A percentile compares a stretch with the other conserved stretches of the same genome.
Evolutionary conservation across 2,113 vertebrate genomes (phyloP).

Genomic region (Danionella cerebrum): DNA sequence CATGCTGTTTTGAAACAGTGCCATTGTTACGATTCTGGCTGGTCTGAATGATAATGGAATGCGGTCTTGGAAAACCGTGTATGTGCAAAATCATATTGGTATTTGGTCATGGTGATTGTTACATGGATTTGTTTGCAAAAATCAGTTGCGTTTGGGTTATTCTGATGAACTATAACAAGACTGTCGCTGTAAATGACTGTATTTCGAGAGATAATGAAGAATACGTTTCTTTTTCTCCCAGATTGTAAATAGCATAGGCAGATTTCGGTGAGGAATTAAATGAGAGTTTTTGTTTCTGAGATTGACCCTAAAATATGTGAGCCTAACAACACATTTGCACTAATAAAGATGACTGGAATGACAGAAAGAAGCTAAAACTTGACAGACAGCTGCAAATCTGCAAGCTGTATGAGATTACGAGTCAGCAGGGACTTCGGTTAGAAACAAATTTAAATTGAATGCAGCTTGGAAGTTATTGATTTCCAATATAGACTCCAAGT

Average conservation of each 20-base stretch:
- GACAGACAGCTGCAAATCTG: neutral
- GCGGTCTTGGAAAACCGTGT: neutral
- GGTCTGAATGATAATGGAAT: neutral
- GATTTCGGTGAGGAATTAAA: neutral
- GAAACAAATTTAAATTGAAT: neutral
- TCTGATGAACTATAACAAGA: no score
- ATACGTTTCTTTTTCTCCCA: neutral
- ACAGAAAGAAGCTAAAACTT: neutral
- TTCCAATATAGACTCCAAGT: neutral
- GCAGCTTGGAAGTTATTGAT: neutral
- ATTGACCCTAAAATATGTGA: neutral
- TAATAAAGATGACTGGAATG: neutral
- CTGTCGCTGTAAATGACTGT: neutral
- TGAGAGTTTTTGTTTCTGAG: neutral
- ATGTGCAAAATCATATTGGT: neutral
- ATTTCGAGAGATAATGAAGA: neutral
- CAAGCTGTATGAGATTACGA: neutral
- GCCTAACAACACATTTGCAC: neutral
- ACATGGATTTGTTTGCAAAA: neutral
- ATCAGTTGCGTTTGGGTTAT: neutral
- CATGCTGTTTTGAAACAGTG: neutral
- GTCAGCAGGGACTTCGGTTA: neutral
- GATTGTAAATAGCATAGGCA: neutral
- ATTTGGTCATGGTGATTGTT: conserved; percentile 6
- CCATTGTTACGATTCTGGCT: neutral